phyloP scores from a whole-genome alignment of 1,140 invertebrate species.

The Tetragonula clypearis region DNA sequence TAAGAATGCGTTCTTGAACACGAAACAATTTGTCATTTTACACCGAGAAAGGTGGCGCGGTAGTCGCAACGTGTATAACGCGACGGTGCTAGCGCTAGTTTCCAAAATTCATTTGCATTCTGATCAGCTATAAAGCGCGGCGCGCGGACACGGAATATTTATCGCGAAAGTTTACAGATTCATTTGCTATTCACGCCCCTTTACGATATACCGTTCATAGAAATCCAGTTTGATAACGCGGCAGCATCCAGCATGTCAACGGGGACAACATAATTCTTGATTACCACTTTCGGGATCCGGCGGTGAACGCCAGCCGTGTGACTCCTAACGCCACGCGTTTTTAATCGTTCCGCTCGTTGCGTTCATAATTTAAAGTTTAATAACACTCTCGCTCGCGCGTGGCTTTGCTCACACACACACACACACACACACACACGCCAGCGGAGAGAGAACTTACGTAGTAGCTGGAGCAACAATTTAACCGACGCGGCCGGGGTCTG shows the following conservation, averaged over 20 bases:
- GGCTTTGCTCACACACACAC: conserved; percentile 3
- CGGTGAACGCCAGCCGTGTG: neutral
- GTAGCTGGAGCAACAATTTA: conserved; percentile 52
- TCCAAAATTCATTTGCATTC: conserved; percentile 38
- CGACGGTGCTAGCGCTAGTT: neutral
- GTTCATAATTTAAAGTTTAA: conserved; percentile 57
- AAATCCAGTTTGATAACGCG: conserved; percentile 32
- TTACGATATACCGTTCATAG: conserved; percentile 23
- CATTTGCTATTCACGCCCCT: conserved; percentile 33
- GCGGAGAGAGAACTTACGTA: conserved; percentile 37
- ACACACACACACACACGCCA: neutral
- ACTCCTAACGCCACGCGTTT: neutral
- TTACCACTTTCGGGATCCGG: neutral
- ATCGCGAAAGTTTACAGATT: conserved; percentile 34
- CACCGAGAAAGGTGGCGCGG: neutral
- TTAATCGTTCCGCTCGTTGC: conserved; percentile 40
- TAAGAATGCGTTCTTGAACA: neutral
- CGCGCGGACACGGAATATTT: conserved; percentile 22
- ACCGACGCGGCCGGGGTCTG: conserved; percentile 18
- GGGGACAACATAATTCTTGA: conserved; percentile 19
- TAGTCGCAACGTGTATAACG: neutral
- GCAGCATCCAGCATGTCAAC: conserved; percentile 3
- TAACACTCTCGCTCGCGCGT: conserved; percentile 21
- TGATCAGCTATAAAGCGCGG: conserved; percentile 28
- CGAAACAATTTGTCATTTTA: neutral